Base-by-base conservation (phyloP, 2,888 invertebrate genomes). In the Acleris sparsana region DNA sequence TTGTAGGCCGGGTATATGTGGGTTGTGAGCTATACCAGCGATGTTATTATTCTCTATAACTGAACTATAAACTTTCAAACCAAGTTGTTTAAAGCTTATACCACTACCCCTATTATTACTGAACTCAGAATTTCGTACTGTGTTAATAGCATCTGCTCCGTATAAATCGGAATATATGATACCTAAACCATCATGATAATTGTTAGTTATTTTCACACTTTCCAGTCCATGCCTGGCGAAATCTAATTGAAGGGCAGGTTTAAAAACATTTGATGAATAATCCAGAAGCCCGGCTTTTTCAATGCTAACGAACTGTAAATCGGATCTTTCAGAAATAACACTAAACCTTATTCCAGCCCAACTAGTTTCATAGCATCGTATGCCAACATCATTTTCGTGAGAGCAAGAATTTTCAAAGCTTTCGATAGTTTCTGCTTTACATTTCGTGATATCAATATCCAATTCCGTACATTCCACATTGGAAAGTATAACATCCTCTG, bases 261-360 rank as follows among this genome's bases (percentile, higher is more conserved):
- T 97, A 74, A 98, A 97, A 0, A 94, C 85, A 86, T 96, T 97
- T 0, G 97, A 97, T 0, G 97, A 95, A 80, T 98, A 99, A 88
- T 99, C 99, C 61, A 99, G 93, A 0, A 99, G 93, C 0, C 99
- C 99, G 5, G 99, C 98, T 84, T 96, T 96, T 87, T 99, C 98
- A 53, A 99, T 95, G 2, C 96, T 96, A 6, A 98, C 94, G 75
- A 96, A 97, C 82, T 98, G 97, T 69, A 99, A 92, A 79, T 97
- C 97, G 20, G 97, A 96, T 74, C 97, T 93, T 80, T 97, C 97
- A 0, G 99, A 96, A 62, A 98, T 92, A 63, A 97, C 97, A 49
- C 98, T 97, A 73, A 99, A 96, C 73, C 99, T 93, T 0, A 99
- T 90, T 0, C 99, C 99, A 0, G 98, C 98, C 99, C 99, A 99